Evolutionary conservation across 53 echinoderm and acorn worm species (phyloP), one percentile per base, ranked within the genome.

Genomic region (Mesocentrotus franciscanus): DNA sequence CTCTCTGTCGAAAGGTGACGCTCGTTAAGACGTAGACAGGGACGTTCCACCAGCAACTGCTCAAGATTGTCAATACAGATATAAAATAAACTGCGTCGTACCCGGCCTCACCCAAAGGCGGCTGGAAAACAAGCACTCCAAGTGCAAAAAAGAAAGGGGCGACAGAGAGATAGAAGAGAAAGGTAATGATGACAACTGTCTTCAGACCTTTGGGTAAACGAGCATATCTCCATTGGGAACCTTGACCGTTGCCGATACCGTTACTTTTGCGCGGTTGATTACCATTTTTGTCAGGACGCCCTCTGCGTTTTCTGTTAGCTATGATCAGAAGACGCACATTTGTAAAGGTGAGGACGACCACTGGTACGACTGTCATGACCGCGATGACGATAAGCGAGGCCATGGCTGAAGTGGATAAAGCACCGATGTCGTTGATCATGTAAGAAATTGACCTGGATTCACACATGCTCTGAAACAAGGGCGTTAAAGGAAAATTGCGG

Each of bases 181-280:
- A 91, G 18, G 91, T 91, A 8, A 91, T 91, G 49, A 64, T 35
- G 68, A 91, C 22, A 11, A 91, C 35, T 35, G 91, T 91, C 64
- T 20, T 61, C 1, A 91, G 68, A 10, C 91, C 91, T 61, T 91
- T 91, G 89, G 89, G 56, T 2, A 89, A 71, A n/a, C n/a, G 78
- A 16, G 1, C 14, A 78, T 11, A 34, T 27, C n/a, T 78, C 15
- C 13, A 35, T 27, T 72, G 9, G 72, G 27, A 27, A 39, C 55
- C 55, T 10, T 57, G 10, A 1, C 59, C 30, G 10, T 15, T 60
- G n/a, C 13, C 30, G 18, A 20, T 26, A 6, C 5, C 58, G 1
- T 56, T 89, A 12, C n/a, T n/a, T n/a, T n/a, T n/a, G n/a, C 89
- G 59, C 36, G 22, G 30, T 32, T 75, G 75, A 75, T 78, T 78